Evolutionary conservation across 1,140 invertebrate species (phyloP), one percentile per base, ranked within the genome.

Genomic region (Holotrichia oblita): DNA sequence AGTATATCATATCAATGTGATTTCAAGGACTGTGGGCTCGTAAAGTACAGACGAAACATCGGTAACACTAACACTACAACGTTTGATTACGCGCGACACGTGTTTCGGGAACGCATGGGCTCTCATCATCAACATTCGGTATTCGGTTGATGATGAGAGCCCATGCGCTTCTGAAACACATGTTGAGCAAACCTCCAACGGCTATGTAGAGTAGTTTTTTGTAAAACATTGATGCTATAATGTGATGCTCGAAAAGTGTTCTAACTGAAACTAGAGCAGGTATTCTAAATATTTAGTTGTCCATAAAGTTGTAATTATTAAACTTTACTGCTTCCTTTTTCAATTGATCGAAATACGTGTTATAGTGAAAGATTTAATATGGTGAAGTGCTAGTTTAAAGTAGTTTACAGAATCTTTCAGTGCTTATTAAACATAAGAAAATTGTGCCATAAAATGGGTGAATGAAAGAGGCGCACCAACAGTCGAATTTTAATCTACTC

Each of bases 281-380:
- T 55, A 55, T 17, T 55, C 48, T 55, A 55, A 55, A 55, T 55
- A 55, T 55, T 55, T 55, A n/a, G 48, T 6, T 55, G 14, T 34
- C 48, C 14, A 14, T 55, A n/a, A n/a, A 55, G 48, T 55, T 17
- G 48, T 55, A 55, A 17, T 3, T 17, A n/a, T n/a, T n/a, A 55
- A 9, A 14, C 9, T n/a, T 55, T 55, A 12, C 48, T 55, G 48
- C 14, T 55, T 55, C 48, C 48, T 55, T 17, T 17, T 55, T 14
- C 14, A 55, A 55, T 55, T 55, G 17, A 55, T n/a, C 17, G 17
- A 55, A 55, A 55, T 55, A 55, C 4, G 48, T 17, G 48, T 55
- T 55, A n/a, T 12, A 55, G 0, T 55, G 14, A n/a, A 1, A 17
- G 48, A 55, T 55, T n/a, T 55, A n/a, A 17, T n/a, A 55, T 55